Evolutionary conservation across 1,140 invertebrate genomes (phyloP).

Genomic region (Penaeus indicus): DNA sequence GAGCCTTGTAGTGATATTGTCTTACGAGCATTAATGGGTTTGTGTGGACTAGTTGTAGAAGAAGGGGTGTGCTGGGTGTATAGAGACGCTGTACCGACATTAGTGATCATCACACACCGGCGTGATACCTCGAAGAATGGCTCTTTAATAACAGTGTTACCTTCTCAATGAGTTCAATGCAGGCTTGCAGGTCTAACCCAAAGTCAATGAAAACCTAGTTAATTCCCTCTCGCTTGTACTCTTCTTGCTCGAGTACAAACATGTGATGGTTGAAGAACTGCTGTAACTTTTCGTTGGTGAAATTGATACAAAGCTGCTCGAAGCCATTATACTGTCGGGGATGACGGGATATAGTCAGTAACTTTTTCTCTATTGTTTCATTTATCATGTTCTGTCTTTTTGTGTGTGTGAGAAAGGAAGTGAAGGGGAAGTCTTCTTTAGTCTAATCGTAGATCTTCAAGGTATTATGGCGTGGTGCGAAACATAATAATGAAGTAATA

Average conservation of each 20-base stretch:
- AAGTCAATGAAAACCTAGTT: constrained; percentile 97
- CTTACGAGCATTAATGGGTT: too few relatives aligned
- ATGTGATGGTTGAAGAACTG: constrained; percentile 99
- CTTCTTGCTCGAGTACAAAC: constrained; percentile 90
- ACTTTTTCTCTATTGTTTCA: too few relatives aligned
- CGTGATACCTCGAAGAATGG: background rate
- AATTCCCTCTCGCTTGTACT: constrained; percentile 80
- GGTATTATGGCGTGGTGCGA: too few relatives aligned
- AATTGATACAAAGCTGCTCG: constrained; percentile 98
- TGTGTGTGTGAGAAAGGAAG: too few relatives aligned
- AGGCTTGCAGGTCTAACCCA: constrained; percentile 96
- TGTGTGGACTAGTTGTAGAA: too few relatives aligned
- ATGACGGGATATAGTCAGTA: background rate
- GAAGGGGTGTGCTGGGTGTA: too few relatives aligned
- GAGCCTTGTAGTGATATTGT: too few relatives aligned
- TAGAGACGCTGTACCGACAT: background rate
- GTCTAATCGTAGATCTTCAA: too few relatives aligned
- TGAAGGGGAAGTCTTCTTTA: too few relatives aligned
- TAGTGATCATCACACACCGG: background rate
- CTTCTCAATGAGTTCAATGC: constrained; percentile 98
- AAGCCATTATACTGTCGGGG: constrained; percentile 90
- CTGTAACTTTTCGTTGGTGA: constrained; percentile 97
- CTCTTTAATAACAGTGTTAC: constrained; percentile 72
- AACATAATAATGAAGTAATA: too few relatives aligned
- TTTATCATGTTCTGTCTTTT: too few relatives aligned